Percentiles rank a stretch among this genome's conserved stretches.
phyloP scores from a whole-genome alignment of 2,888 invertebrate species.

The Lithophane ornitopus region DNA sequence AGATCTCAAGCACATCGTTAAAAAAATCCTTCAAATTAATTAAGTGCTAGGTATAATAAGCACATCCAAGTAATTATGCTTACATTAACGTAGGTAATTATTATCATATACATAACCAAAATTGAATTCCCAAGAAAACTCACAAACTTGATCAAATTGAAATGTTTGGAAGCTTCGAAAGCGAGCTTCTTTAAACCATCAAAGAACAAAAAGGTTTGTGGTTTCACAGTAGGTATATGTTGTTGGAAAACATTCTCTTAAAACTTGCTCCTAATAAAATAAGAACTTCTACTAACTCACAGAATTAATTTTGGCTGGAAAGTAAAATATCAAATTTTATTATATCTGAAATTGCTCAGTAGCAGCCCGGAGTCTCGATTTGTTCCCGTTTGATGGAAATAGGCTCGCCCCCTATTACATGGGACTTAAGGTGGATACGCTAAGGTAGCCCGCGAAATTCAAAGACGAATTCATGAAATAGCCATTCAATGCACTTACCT shows the following conservation, averaged over 20 bases:
- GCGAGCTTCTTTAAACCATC: conserved; percentile 12
- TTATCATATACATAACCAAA: neutral
- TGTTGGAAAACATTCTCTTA: conserved; percentile 11
- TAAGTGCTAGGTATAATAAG: too few relatives aligned
- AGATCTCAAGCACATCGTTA: neutral
- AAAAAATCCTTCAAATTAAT: neutral
- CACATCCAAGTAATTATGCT: neutral
- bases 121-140: conserved; percentile 27
- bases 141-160: conserved; percentile 28
- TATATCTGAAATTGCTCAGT: too few relatives aligned
- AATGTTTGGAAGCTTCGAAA: conserved; percentile 7
- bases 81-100: conserved; percentile 7
- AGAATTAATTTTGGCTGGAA: conserved; percentile 11
- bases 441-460: too few relatives aligned
- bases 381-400: too few relatives aligned
- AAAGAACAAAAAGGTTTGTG: conserved; percentile 28
- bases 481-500: too few relatives aligned
- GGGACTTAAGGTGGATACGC: too few relatives aligned
- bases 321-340: too few relatives aligned
- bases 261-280: conserved; percentile 33
- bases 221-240: conserved; percentile 20
- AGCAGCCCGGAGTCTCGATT: too few relatives aligned
- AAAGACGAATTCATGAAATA: too few relatives aligned
- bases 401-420: too few relatives aligned
- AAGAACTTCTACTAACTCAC: conserved; percentile 22